Evolutionary conservation across 1,140 invertebrate genomes (phyloP).

Genomic region (Probaryconus sp.): DNA sequence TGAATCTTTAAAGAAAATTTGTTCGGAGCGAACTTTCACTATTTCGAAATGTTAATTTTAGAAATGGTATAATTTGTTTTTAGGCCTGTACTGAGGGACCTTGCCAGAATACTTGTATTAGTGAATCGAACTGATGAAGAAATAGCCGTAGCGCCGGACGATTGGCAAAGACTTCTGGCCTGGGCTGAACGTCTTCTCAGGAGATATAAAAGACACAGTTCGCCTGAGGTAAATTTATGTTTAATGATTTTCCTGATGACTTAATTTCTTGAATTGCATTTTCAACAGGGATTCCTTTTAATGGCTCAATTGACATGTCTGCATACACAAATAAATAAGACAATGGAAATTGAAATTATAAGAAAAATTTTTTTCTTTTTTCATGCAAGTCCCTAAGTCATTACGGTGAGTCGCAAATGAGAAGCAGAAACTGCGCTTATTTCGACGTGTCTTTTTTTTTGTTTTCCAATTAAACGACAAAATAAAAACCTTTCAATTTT

Average conservation of each 20-base stretch:
- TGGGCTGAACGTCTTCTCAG: constrained; percentile 86
- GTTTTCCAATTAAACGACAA: constrained; percentile 29
- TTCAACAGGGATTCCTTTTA: no score
- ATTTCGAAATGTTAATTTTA: no score
- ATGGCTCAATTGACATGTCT: no score
- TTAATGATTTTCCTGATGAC: no score
- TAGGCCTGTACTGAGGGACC: constrained; percentile 85
- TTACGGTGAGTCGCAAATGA: constrained; percentile 70
- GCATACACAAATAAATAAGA: no score
- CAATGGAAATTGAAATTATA: not conserved
- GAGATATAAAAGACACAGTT: constrained; percentile 83
- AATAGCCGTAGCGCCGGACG: constrained; percentile 84
- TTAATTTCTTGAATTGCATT: no score
- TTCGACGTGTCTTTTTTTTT: no score
- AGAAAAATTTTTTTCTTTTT: constrained; percentile 63
- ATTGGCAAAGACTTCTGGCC: constrained; percentile 85
- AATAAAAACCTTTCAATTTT: no score
- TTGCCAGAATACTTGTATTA: constrained; percentile 85
- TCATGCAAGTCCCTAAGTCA: constrained; percentile 74
- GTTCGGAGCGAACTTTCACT: no score
- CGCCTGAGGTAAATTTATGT: constrained; percentile 75
- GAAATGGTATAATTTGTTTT: no score
- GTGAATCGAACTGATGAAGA: constrained; percentile 84
- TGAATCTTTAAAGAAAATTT: no score
- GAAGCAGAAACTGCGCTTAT: no score